Evolutionary conservation across 2,113 vertebrate genomes (phyloP), one percentile per base, ranked within the genome.

Genomic region (Melanostigma gelatinosum): DNA sequence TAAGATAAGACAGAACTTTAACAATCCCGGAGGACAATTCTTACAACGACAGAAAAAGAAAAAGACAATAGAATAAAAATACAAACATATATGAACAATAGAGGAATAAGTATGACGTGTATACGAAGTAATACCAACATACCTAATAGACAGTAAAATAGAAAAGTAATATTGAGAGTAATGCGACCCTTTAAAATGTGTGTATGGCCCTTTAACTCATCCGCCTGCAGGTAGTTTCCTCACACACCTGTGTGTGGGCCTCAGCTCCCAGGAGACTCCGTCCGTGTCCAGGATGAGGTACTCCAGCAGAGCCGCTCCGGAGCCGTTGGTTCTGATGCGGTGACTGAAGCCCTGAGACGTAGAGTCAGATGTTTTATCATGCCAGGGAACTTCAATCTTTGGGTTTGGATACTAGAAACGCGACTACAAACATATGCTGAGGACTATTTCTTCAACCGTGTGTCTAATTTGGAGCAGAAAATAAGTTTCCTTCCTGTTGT

Each of bases 211-310:
- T 58, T 58, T 58, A 58, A 29, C 18, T 50, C 48, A 50, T 50
- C 48, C 18, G 3, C 18, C 20, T 9, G 20, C 20, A 22, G 50
- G 2, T 8, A 1, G 2, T 54, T 52, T 44, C 42, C n/a, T 42
- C 5, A 9, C 15, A 0, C 63, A 93, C 93, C 82, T 91, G 88
- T 94, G 84, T 1, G 93, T 94, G 18, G 94, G 94, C 36, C 76
- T 87, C 40, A 96, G 77, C 75, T 95, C 91, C 84, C 82, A 89
- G 42, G 94, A 93, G 42, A 86, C 75, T 34, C 95, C 93, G 10
- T 96, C 93, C n/a, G 94, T 95, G 86, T 96, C 95, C 88, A 96
- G 91, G 29, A 96, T 88, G 24, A 96, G 80, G 63, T 93, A 96
- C 58, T 95, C 84, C 27, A 93, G 55, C 63, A 93, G 83, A 61